Conservation (phyloP, 1,140 invertebrate species). For the Stegodyphus mimosarum region DNA sequence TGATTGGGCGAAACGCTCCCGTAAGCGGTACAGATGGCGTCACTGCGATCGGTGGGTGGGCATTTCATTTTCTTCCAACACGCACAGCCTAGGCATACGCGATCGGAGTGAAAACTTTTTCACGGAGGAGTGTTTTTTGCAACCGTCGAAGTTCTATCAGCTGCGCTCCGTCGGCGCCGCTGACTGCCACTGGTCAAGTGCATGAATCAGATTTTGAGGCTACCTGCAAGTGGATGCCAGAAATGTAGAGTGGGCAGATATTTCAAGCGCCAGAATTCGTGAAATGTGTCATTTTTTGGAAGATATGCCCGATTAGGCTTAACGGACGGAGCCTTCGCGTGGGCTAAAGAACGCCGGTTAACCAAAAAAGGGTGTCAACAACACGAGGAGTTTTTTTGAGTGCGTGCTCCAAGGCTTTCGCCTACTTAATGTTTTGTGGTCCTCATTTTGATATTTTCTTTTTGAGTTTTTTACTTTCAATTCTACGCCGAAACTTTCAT, state of each 20-base stretch:
- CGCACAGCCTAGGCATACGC: not conserved
- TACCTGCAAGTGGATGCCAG: not conserved
- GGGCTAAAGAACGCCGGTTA: constrained; percentile 36
- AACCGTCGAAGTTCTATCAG: not conserved
- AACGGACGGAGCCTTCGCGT: constrained; percentile 19
- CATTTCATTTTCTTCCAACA: not conserved
- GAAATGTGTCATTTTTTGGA: constrained; percentile 2
- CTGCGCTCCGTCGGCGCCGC: constrained; percentile 14
- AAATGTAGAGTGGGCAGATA: constrained; percentile 22
- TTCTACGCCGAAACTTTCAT: constrained; percentile 22
- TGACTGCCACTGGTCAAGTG: constrained; percentile 25
- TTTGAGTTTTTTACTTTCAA: not conserved
- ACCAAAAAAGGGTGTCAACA: constrained; percentile 57
- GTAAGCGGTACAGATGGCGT: constrained; percentile 25
- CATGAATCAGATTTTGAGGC: constrained; percentile 20
- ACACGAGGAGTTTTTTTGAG: not conserved
- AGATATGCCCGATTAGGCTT: constrained; percentile 47
- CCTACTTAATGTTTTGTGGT: constrained; percentile 37
- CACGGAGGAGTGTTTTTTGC: constrained; percentile 28
- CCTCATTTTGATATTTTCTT: constrained; percentile 17
- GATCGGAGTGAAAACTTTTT: constrained; percentile 7
- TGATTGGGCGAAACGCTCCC: constrained; percentile 17
- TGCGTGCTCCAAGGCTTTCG: constrained; percentile 25
- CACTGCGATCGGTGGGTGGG: constrained; percentile 14
- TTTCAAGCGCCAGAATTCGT: not conserved